Percentiles rank a stretch among this genome's conserved stretches.
Conservation (phyloP, 2,888 invertebrate genomes). For the Tetragonula carbonaria region DNA sequence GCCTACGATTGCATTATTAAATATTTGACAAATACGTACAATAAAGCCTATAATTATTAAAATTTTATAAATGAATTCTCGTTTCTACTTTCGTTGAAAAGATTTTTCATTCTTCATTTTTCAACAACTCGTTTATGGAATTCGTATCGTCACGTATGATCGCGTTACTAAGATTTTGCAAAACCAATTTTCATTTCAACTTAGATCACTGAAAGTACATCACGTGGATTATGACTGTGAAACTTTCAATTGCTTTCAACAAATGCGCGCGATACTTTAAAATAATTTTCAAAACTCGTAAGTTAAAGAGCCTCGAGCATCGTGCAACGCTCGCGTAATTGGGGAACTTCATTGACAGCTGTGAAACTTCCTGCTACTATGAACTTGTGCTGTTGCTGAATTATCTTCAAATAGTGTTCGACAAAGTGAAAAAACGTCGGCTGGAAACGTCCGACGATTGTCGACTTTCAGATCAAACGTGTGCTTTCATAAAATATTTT, state of each 20-base stretch:
- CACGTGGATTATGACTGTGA: not conserved
- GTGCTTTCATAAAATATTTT: not conserved
- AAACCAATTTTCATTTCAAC: not conserved
- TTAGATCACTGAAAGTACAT: too few species aligned
- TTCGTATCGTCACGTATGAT: too few species aligned
- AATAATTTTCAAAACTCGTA: not conserved
- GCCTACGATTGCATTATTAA: not conserved
- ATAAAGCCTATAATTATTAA: not conserved
- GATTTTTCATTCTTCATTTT: not conserved
- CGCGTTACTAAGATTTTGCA: too few species aligned
- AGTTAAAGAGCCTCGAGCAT: not conserved
- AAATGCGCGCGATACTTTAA: not conserved
- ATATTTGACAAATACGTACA: not conserved
- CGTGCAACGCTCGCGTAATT: constrained; percentile 1
- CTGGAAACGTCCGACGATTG: fast-evolving
- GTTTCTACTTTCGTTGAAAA: not conserved
- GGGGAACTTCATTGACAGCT: constrained; percentile 2
- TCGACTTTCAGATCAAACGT: not conserved
- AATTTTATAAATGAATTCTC: not conserved
- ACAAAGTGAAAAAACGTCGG: not conserved
- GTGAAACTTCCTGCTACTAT: not conserved
- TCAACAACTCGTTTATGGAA: too few species aligned
- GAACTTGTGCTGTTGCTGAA: not conserved
- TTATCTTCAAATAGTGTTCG: not conserved
- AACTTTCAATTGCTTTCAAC: not conserved